A percentile compares a stretch with the other conserved stretches of the same genome.
phyloP scores from a whole-genome alignment of 1,140 invertebrate genomes.

The Drosophila auraria region DNA sequence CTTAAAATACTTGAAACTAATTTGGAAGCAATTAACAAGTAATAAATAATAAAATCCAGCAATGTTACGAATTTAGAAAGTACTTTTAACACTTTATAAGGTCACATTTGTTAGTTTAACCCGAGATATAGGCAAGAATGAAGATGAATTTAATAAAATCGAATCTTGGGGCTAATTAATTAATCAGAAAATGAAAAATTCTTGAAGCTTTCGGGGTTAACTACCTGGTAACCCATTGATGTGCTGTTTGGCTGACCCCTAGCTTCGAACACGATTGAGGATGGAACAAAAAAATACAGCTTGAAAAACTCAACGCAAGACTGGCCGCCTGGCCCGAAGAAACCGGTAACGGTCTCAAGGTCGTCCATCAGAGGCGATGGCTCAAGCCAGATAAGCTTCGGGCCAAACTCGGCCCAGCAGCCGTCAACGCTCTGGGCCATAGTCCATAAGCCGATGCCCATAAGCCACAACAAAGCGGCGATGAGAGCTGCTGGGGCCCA shows the following conservation, averaged over 20 bases:
- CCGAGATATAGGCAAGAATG: no score
- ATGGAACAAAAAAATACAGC: slow-evolving; percentile 6
- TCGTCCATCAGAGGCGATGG: slow-evolving; percentile 67
- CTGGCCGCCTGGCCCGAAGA: slow-evolving; percentile 44
- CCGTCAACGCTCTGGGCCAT: slow-evolving; percentile 55
- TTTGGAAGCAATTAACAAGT: neutral
- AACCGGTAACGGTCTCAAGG: slow-evolving; percentile 80
- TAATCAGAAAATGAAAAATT: no score
- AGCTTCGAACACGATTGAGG: slow-evolving; percentile 28
- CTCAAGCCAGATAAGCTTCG: slow-evolving; percentile 64
- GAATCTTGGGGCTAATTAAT: no score
- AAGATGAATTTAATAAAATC: no score
- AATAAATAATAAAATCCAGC: no score
- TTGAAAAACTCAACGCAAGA: slow-evolving; percentile 23
- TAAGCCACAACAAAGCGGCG: slow-evolving; percentile 44
- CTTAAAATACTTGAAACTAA: no score
- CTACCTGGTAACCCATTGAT: slow-evolving; percentile 18
- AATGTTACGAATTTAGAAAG: neutral
- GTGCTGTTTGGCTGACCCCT: slow-evolving; percentile 12
- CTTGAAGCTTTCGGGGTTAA: slow-evolving; percentile 28
- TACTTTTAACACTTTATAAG: neutral
- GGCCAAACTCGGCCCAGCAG: slow-evolving; percentile 42
- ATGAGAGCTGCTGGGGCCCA: slow-evolving; percentile 27
- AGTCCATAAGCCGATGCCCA: slow-evolving; percentile 18
- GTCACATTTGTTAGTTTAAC: neutral